Percentiles rank a stretch among this genome's conserved stretches.
Evolutionary conservation across 2,797 vertebrate genomes (phyloP).

Genomic region (Betta splendens): DNA sequence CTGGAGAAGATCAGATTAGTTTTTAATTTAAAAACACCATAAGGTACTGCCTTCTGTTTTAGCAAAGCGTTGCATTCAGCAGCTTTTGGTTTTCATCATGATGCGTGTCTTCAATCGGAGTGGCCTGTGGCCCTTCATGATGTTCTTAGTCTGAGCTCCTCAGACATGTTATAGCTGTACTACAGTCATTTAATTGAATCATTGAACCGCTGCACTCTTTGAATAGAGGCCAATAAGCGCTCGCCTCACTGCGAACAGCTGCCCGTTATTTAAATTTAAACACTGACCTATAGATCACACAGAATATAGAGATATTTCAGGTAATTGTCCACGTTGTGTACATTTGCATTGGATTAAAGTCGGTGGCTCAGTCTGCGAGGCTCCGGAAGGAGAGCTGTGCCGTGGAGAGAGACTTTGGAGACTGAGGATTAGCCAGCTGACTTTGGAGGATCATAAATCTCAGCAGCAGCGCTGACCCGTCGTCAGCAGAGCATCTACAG

Average conservation of each 20-base stretch:
- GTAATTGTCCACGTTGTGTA: neutral
- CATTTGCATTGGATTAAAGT: no score
- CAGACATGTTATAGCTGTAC: constrained; percentile 23
- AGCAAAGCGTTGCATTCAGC: constrained; percentile 21
- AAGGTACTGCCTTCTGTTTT: constrained; percentile 6
- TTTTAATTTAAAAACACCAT: constrained; percentile 2
- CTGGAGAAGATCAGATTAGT: neutral
- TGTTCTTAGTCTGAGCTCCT: constrained; percentile 36
- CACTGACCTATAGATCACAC: no score
- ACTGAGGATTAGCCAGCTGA: constrained; percentile 34
- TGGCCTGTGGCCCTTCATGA: constrained; percentile 25
- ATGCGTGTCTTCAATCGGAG: constrained; percentile 33
- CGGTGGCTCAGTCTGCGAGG: neutral
- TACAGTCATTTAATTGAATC: constrained; percentile 56
- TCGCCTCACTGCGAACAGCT: no score
- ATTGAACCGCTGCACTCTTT: constrained; percentile 10
- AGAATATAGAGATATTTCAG: no score
- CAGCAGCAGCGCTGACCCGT: constrained; percentile 9
- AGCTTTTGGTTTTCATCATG: constrained; percentile 4
- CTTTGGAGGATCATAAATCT: constrained; percentile 24
- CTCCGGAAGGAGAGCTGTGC: constrained; percentile 13
- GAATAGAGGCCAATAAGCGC: neutral
- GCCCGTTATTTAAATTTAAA: no score
- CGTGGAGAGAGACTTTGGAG: constrained; percentile 10
- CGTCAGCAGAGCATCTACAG: constrained; percentile 5